A percentile compares a stretch with the other conserved stretches of the same genome.
Evolutionary conservation across 2,797 vertebrate genomes (phyloP).

Genomic region (Fistularia commersonii): DNA sequence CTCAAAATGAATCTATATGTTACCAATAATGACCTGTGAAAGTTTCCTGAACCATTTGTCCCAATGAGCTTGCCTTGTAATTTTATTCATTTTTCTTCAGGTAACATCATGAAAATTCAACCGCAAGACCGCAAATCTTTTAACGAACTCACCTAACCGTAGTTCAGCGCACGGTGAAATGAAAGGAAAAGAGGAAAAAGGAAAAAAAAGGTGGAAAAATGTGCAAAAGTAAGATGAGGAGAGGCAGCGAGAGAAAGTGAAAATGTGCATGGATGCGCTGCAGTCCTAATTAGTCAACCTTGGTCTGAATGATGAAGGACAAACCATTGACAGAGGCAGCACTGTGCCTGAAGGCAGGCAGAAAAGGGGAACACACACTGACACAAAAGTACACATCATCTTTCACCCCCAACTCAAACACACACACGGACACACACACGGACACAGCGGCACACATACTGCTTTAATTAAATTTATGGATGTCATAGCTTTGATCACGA

Average conservation of each 20-base stretch:
- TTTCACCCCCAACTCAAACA: conserved; percentile 18
- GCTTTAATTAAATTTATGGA: conserved; percentile 63
- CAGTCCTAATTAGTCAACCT: conserved; percentile 64
- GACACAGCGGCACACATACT: not conserved
- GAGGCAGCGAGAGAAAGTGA: conserved; percentile 2
- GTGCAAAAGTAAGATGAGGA: not conserved
- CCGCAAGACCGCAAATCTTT: too few species aligned
- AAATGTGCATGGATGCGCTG: conserved; percentile 27
- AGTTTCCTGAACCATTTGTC: conserved; percentile 25
- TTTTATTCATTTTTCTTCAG: too few species aligned
- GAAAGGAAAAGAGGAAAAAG: not conserved
- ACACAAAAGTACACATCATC: conserved; percentile 24
- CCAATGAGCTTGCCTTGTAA: not conserved
- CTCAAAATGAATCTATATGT: conserved; percentile 16
- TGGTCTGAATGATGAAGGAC: conserved; percentile 65
- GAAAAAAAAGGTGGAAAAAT: not conserved
- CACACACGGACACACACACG: not conserved
- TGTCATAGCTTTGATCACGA: conserved; percentile 56
- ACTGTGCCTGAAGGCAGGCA: conserved; percentile 59
- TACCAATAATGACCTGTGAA: conserved; percentile 8
- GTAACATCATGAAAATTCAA: conserved; percentile 12
- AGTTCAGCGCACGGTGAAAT: too few species aligned
- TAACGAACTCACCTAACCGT: too few species aligned
- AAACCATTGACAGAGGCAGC: conserved; percentile 61
- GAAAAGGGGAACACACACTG: conserved; percentile 20